Evolutionary conservation across 2,113 vertebrate species (phyloP), one percentile per base, ranked within the genome.

Genomic region (Cyanocitta stelleri): DNA sequence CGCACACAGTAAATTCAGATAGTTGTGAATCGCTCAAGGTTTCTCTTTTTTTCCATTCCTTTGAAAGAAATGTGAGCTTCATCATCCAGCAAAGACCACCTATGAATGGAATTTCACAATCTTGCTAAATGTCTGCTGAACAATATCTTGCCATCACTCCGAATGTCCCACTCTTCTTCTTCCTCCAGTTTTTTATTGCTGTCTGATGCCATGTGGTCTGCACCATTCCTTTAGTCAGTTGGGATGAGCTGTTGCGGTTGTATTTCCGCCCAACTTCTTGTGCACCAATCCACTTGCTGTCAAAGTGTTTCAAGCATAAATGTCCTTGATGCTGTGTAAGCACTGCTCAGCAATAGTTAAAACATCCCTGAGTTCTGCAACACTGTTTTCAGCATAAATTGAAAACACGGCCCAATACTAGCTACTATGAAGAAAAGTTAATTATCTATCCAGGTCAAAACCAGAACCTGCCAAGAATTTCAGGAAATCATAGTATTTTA

Each of bases 11-110:
- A 94, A 91, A 29, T 33, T 76, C 49, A 22, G 61, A 48, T 93
- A 62, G 80, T 9, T 56, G 66, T 78, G 69, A 96, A 69, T 91
- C 52, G 87, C 59, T 93, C 49, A 68, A 93, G 33, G 13, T 49
- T 93, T 88, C 44, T 61, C 14, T 59, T 75, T 94, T 85, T 39
- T 51, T 48, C 68, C 79, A 22, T 44, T 59, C 61, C 30, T 96
- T 94, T 72, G 71, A 89, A 95, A 94, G 80, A 85, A 88, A 96
- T 63, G 27, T 13, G 37, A 83, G 73, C 74, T 71, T 10, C 95
- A 89, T 80, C 52, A 85, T 72, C 82, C 62, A 66, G 76, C 66
- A 82, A 18, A 55, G 37, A 67, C 49, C n/a, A 90, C 29, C 63
- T 64, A 71, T 44, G 48, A 94, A 94, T 95, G 67, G 67, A 86